These are phyloP conservation scores for Maniola hyperantus DNA, from an alignment of 2,888 invertebrate genomes.

Conservation along the genomic window DNA sequence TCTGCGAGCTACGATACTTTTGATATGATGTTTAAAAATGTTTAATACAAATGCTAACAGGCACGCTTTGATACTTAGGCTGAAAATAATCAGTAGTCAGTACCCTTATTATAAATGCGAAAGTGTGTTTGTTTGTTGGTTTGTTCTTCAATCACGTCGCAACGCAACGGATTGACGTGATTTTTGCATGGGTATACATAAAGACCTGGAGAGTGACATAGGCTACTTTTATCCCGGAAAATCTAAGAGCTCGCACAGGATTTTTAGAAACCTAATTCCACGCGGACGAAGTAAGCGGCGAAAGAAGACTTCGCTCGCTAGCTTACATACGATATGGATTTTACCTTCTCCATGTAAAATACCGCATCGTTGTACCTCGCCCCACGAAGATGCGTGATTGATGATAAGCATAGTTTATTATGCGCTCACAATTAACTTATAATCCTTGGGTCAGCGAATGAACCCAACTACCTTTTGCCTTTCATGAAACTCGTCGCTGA, in stretches of 20 bases:
- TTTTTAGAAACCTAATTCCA: too few species aligned
- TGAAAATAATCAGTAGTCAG: too few species aligned
- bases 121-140: background rate
- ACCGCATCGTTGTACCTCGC: background rate
- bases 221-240: too few species aligned
- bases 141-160: background rate
- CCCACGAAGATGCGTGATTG: constrained; percentile 32
- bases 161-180: too few species aligned
- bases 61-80: too few species aligned
- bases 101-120: background rate
- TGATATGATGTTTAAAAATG: background rate
- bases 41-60: too few species aligned
- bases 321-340: background rate
- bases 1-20: background rate
- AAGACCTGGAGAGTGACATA: too few species aligned
- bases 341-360: constrained; percentile 21
- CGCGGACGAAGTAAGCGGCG: too few species aligned
- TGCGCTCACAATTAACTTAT: constrained; percentile 29
- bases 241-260: too few species aligned
- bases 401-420: constrained; percentile 33
- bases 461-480: constrained; percentile 21
- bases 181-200: too few species aligned
- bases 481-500: background rate
- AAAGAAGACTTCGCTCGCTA: too few species aligned
- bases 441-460: constrained; percentile 31